Conservation (phyloP, 2,113 vertebrate species). For the Nipponia nippon region DNA sequence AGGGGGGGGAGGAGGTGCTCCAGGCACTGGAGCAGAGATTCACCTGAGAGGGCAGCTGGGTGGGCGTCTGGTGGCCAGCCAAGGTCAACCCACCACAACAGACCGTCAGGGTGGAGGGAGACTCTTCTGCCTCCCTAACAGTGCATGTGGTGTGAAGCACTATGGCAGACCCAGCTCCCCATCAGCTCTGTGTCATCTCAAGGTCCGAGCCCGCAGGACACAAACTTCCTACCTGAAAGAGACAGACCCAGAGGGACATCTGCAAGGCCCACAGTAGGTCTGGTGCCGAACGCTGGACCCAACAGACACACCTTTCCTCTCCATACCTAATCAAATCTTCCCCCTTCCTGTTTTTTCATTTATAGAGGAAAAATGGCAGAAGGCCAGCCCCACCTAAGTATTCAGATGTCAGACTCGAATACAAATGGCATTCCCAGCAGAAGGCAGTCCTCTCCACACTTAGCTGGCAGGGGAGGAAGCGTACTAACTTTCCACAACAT, state of each 20-base stretch:
- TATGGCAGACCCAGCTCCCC: background rate
- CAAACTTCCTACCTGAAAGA: background rate
- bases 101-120: background rate
- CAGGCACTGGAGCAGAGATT: background rate
- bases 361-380: slow-evolving; percentile 18
- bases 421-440: background rate
- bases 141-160: background rate
- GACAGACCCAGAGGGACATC: too few species aligned
- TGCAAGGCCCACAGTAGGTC: background rate
- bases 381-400: background rate
- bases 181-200: fast-evolving
- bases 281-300: fast-evolving
- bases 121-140: background rate
- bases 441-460: background rate
- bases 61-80: background rate
- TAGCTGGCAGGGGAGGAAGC: background rate
- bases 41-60: background rate
- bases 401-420: slow-evolving; percentile 43
- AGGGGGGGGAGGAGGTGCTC: background rate
- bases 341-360: background rate
- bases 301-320: background rate
- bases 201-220: background rate
- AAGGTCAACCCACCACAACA: background rate
- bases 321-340: background rate
- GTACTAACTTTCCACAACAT: slow-evolving; percentile 74